Evolutionary conservation across 1,140 invertebrate genomes (phyloP).

Genomic region (Cydia amplana): DNA sequence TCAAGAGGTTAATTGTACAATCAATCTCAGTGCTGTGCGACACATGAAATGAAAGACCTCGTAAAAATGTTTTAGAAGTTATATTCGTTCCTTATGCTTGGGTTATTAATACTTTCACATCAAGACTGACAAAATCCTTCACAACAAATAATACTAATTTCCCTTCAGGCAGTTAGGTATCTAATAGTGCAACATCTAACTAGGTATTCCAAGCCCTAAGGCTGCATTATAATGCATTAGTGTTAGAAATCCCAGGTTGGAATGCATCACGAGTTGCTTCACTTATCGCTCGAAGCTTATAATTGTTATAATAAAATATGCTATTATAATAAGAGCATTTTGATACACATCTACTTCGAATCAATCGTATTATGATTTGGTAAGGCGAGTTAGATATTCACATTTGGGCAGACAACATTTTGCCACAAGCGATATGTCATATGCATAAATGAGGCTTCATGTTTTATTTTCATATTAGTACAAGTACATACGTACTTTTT

Average conservation of each 20-base stretch:
- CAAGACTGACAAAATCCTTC: too few relatives aligned
- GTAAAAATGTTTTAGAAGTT: too few relatives aligned
- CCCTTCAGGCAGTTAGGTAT: background rate
- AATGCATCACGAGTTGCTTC: constrained; percentile 1
- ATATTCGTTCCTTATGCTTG: background rate
- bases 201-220: background rate
- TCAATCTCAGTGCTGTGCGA: too few relatives aligned
- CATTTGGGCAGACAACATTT: background rate
- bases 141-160: too few relatives aligned
- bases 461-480: background rate
- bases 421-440: background rate
- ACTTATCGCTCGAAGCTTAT: background rate
- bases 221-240: background rate
- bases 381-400: background rate
- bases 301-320: background rate
- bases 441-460: background rate
- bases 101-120: background rate
- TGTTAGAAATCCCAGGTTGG: background rate
- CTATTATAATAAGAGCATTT: constrained; percentile 8
- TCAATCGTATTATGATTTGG: background rate
- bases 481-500: background rate
- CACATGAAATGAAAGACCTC: too few relatives aligned
- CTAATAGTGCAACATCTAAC: background rate
- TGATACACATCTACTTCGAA: background rate
- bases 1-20: too few relatives aligned